These are phyloP conservation scores for Cheilosia grossa DNA, from an alignment of 2,888 invertebrate species.

Conservation along the genomic window DNA sequence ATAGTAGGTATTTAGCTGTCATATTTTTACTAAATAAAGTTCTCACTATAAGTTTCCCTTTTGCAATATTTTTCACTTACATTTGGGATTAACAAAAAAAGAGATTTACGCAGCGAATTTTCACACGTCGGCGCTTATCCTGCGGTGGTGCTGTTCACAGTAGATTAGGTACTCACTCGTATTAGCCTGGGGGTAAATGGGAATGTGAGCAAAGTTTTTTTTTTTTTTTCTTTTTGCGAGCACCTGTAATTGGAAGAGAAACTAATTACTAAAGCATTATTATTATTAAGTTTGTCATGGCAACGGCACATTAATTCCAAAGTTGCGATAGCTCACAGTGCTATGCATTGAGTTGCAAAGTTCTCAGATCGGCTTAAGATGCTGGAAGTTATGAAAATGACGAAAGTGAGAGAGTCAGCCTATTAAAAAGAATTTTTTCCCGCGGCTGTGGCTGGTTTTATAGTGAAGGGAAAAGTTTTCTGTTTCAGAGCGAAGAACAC, in stretches of 20 bases:
- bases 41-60: conserved; percentile 26
- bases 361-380: conserved; percentile 25
- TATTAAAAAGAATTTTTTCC: conserved; percentile 30
- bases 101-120: not conserved
- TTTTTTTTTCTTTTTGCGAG: not conserved
- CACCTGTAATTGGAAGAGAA: conserved; percentile 50
- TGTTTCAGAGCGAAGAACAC: not conserved
- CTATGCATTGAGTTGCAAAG: conserved; percentile 14
- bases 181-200: not conserved
- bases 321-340: conserved; percentile 48
- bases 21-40: conserved; percentile 41
- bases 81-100: not conserved
- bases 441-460: not conserved
- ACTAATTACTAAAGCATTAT: conserved; percentile 56
- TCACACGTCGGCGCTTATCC: not conserved
- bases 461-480: conserved; percentile 1
- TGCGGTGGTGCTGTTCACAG: not conserved
- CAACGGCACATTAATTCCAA: conserved; percentile 46
- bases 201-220: conserved; percentile 4
- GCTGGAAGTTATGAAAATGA: conserved; percentile 14
- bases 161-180: not conserved
- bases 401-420: not conserved
- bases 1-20: not conserved
- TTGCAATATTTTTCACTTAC: conserved; percentile 18
- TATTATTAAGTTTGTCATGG: conserved; percentile 52